Evolutionary conservation across 2,113 vertebrate species (phyloP).

Genomic region (Antechinus stuartii): DNA sequence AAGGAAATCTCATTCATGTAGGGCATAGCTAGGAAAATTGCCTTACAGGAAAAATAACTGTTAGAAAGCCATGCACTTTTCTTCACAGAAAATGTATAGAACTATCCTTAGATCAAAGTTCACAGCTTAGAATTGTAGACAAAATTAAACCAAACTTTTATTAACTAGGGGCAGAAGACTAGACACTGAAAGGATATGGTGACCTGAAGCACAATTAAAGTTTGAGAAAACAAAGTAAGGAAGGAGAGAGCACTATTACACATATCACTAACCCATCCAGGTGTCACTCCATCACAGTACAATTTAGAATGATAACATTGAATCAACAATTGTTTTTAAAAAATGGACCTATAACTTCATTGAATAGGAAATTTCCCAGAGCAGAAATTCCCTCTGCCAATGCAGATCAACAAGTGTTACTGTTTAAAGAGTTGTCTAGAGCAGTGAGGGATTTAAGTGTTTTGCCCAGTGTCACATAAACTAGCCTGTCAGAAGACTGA

Average conservation of each 20-base stretch:
- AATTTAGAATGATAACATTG: background rate
- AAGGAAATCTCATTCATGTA: conserved; percentile 6
- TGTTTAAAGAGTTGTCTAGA: background rate
- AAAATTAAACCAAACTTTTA: conserved; percentile 5
- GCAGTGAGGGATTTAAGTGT: background rate
- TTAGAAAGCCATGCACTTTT: conserved; percentile 23
- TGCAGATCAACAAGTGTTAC: background rate
- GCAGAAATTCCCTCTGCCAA: background rate
- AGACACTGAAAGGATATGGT: background rate
- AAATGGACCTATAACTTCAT: background rate
- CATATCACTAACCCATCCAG: conserved; percentile 7
- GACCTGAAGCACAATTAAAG: background rate
- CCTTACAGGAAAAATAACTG: conserved; percentile 23
- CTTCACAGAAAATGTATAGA: background rate
- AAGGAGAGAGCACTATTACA: conserved; percentile 22
- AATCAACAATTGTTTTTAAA: background rate
- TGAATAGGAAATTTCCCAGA: background rate
- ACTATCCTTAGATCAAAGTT: conserved; percentile 2
- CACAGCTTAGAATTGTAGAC: conserved; percentile 31
- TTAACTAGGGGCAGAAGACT: conserved; percentile 23
- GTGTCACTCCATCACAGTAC: background rate
- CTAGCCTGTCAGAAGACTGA: background rate
- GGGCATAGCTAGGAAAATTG: background rate
- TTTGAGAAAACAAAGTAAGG: background rate
- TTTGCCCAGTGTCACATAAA: background rate